Evolutionary conservation across 2,888 invertebrate species (phyloP), one percentile per base, ranked within the genome.

Genomic region (Drosophila atripex): DNA sequence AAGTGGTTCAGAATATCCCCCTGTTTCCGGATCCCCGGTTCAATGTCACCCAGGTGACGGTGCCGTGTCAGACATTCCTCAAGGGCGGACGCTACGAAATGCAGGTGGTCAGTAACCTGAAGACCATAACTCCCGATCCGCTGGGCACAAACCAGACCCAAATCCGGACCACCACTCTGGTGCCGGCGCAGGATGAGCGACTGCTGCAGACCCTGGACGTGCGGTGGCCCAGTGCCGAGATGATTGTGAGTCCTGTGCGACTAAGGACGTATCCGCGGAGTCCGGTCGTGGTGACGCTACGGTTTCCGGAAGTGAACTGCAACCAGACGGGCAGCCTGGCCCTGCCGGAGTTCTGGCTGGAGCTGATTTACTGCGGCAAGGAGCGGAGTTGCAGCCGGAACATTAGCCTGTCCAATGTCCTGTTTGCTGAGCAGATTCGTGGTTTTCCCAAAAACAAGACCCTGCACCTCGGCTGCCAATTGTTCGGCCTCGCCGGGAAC

Each of bases 401-500:
- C 6, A 73, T 86, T 0, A 80, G 83, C 54, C 93, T 92, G 78
- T 93, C 93, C 9, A 94, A 95, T 91, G 93, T 95, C 64, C 92
- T 97, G 54, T 96, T 96, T 91, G 94, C 95, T 3, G 96, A 96
- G 90, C 95, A 96, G 92, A 94, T 96, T 49, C 92, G 93, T n/a
- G 95, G 95, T 30, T 90, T 95, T 91, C 95, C 96, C 21, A 94
- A 94, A n/a, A 93, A 94, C 32, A 93, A 94, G 43, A 93, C 94
- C 16, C 92, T 96, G 87, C 93, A 93, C 3, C 92, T 97, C 25
- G 93, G 95, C 32, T 97, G 97, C 86, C 95, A 96, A 88, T 93
- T 96, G 38, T 97, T 97, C 82, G 97, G 97, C 1, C 93, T 96
- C 74, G 96, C 96, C 0, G 97, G 97, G 0, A 95, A 95, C 91